Percentiles rank a stretch among this genome's conserved stretches.
phyloP scores from a whole-genome alignment of 2,797 vertebrate species.

The Staurois parvus region DNA sequence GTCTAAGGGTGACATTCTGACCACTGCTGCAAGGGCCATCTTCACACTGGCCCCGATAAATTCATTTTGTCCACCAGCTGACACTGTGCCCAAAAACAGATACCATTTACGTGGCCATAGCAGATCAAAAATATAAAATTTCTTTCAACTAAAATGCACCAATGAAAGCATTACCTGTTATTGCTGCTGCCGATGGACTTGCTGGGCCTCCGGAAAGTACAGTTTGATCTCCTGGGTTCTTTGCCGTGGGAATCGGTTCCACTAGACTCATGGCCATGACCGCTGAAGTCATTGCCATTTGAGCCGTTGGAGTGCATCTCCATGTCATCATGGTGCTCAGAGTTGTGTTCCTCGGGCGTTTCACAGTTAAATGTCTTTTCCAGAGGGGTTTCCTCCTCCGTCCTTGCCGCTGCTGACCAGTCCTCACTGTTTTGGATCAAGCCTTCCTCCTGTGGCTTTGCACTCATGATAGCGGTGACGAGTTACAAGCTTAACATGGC shows the following conservation, averaged over 20 bases:
- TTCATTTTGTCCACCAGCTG: too few species aligned
- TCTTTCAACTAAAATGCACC: too few species aligned
- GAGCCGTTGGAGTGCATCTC: background rate
- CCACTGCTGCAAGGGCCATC: too few species aligned
- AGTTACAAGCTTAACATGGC: slow-evolving; percentile 1
- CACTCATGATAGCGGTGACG: slow-evolving; percentile 38
- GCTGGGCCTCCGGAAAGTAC: slow-evolving; percentile 14
- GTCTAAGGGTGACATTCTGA: too few species aligned
- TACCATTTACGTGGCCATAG: too few species aligned
- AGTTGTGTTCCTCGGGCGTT: background rate
- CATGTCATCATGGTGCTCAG: slow-evolving; percentile 31
- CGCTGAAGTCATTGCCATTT: background rate
- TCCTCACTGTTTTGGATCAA: background rate
- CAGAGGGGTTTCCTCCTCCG: slow-evolving; percentile 1
- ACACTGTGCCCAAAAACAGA: too few species aligned
- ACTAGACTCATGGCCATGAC: background rate
- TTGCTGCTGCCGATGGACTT: background rate
- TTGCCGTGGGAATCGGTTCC: background rate
- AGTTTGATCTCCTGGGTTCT: background rate
- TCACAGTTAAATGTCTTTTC: background rate
- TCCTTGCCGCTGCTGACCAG: background rate
- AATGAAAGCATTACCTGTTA: slow-evolving; percentile 8
- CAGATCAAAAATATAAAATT: too few species aligned
- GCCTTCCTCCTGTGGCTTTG: background rate
- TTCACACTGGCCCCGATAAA: too few species aligned